Percentiles rank a stretch among this genome's conserved stretches.
Conservation (phyloP, 2,888 invertebrate genomes). For the Molanna angustata region DNA sequence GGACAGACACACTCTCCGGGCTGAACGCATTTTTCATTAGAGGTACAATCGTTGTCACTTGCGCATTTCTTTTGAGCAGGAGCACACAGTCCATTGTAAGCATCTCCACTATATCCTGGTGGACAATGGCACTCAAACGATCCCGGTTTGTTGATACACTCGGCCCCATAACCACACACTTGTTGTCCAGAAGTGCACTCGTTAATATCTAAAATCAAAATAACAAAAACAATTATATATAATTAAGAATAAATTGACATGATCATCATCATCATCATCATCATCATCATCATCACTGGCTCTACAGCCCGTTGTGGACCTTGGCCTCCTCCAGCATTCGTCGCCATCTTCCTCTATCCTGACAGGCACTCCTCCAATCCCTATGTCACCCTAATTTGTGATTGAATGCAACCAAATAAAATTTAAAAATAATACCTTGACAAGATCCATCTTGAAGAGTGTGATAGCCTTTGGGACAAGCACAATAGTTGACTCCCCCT, state of each 20-base stretch:
- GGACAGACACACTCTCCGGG: constrained; percentile 90
- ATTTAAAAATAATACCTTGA: too few species aligned
- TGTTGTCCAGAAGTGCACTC: constrained; percentile 76
- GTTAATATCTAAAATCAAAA: constrained; percentile 67
- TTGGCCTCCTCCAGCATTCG: too few species aligned
- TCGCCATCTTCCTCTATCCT: too few species aligned
- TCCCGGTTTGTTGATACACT: constrained; percentile 78
- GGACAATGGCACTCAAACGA: constrained; percentile 80
- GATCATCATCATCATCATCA: too few species aligned
- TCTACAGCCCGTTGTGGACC: too few species aligned
- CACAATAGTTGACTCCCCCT: constrained; percentile 88
- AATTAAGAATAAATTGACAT: too few species aligned
- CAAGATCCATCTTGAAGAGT: constrained; percentile 79
- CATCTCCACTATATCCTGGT: constrained; percentile 76
- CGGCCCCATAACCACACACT: constrained; percentile 83
- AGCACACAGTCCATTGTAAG: constrained; percentile 77
- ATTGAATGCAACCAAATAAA: too few species aligned
- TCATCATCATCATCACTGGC: too few species aligned
- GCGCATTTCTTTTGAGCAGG: constrained; percentile 80
- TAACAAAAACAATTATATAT: too few species aligned
- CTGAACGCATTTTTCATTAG: constrained; percentile 88
- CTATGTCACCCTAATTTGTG: too few species aligned
- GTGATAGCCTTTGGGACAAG: constrained; percentile 84
- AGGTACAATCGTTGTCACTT: constrained; percentile 76
- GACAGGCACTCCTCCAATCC: too few species aligned